Base-by-base conservation (phyloP, 2,888 invertebrate genomes). In the Celastrina argiolus region DNA sequence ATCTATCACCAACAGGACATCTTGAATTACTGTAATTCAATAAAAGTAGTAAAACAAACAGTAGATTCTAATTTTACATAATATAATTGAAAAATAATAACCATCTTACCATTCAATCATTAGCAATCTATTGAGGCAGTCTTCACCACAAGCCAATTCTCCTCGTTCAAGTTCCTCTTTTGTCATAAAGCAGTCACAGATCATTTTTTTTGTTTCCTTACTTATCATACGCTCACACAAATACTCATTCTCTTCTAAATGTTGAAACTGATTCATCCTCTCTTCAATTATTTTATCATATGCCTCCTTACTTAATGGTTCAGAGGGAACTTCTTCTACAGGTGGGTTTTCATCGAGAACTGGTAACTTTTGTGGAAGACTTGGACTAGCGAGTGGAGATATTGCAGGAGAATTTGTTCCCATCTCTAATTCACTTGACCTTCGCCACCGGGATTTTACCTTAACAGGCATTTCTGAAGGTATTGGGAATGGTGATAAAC, bases 91-190 rank as follows among this genome's bases (percentile, higher is more conserved):
- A 56, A 4, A 56, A 45, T n/a, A 28, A n/a, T 18, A 41, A 16
- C 7, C 56, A 66, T 75, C 85, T 88, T 91, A 97, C 97, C 98
- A 99, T 93, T 99, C 99, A 81, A 99, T 98, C 96, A 98, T 97
- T n/a, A 99, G 94, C 81, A 99, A 93, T 79, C 98, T 94, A 92
- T 99, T 99, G 41, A 99, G 93, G 85, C 99, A 99, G 86, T 98
- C 98, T 79, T 98, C 97, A 0, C 97, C 98, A 83, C 99, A 99
- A 10, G 97, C 98, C 69, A 94, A 84, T 78, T 97, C 96, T 0
- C 97, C 97, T 68, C 95, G 92, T 56, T 94, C 93, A 71, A 96
- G 92, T 80, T 99, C 99, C 74, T 98, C 98, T 80, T 95, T 94
- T 66, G 96, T 96, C 72, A 98, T 92, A 78, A 96, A 96, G 84